phyloP scores from a whole-genome alignment of 2,113 vertebrate species.

The Pterocles orientalis region DNA sequence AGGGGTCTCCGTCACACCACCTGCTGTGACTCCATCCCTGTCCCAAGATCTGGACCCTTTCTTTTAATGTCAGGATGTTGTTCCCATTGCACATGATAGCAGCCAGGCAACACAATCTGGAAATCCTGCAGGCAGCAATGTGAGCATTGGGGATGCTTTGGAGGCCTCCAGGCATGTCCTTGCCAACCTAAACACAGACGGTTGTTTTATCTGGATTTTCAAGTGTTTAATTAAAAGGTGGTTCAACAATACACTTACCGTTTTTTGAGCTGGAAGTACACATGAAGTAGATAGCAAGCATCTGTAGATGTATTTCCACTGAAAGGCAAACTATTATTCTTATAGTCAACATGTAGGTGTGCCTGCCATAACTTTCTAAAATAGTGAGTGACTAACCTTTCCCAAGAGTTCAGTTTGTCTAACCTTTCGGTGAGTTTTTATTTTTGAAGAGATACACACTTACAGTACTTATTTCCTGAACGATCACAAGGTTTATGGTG shows the following conservation, averaged over 20 bases:
- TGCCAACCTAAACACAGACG: neutral
- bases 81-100: neutral
- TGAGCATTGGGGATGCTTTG: neutral
- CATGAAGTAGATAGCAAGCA: neutral
- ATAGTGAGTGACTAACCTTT: slow-evolving; percentile 3
- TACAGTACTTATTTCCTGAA: neutral
- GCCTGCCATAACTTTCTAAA: neutral
- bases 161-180: neutral
- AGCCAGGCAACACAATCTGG: neutral
- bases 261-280: slow-evolving; percentile 1
- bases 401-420: neutral
- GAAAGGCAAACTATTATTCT: neutral
- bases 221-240: slow-evolving; percentile 14
- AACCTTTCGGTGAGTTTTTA: neutral
- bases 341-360: neutral
- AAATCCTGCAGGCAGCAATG: neutral
- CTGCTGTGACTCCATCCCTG: neutral
- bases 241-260: neutral
- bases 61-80: neutral
- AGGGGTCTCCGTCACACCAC: neutral
- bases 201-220: slow-evolving; percentile 5
- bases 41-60: neutral
- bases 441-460: neutral
- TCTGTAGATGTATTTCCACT: neutral
- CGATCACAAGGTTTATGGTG: neutral